Percentiles rank a stretch among this genome's conserved stretches.
phyloP scores from a whole-genome alignment of 2,113 vertebrate genomes.

The Macrotis lagotis region DNA sequence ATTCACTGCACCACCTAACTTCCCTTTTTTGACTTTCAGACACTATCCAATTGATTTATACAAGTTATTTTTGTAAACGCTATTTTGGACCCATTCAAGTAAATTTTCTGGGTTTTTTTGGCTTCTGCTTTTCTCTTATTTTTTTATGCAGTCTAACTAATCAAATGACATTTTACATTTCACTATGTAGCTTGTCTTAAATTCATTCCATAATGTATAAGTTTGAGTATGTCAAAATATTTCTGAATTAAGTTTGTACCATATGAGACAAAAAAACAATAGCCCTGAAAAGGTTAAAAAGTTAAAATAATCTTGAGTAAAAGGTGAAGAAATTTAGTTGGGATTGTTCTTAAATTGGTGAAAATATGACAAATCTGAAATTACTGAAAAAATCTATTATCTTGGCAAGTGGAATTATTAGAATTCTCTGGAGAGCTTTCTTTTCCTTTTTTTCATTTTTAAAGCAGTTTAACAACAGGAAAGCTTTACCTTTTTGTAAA shows the following conservation, averaged over 20 bases:
- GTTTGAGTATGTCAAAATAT: slow-evolving; percentile 32
- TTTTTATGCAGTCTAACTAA: slow-evolving; percentile 23
- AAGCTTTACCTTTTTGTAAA: slow-evolving; percentile 70
- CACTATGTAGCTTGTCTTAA: slow-evolving; percentile 33
- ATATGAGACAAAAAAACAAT: slow-evolving; percentile 63
- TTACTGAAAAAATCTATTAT: slow-evolving; percentile 71
- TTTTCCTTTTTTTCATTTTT: slow-evolving; percentile 56
- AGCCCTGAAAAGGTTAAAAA: slow-evolving; percentile 34
- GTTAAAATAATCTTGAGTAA: slow-evolving; percentile 58
- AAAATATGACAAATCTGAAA: slow-evolving; percentile 68
- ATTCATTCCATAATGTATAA: background rate
- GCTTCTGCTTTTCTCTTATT: background rate
- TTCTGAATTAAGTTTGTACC: slow-evolving; percentile 43
- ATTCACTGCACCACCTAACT: too few relatives aligned
- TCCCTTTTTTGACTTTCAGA: too few relatives aligned
- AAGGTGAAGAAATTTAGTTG: slow-evolving; percentile 49
- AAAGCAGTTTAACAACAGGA: slow-evolving; percentile 59
- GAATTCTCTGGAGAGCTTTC: slow-evolving; percentile 75
- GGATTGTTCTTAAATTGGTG: slow-evolving; percentile 57
- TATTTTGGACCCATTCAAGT: slow-evolving; percentile 47
- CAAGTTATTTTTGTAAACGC: slow-evolving; percentile 30
- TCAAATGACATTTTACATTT: slow-evolving; percentile 30
- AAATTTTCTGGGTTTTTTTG: slow-evolving; percentile 19
- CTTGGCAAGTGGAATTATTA: slow-evolving; percentile 74
- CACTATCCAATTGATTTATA: background rate